Evolutionary conservation across 2,797 vertebrate species (phyloP).

Genomic region (Gastrophryne carolinensis): DNA sequence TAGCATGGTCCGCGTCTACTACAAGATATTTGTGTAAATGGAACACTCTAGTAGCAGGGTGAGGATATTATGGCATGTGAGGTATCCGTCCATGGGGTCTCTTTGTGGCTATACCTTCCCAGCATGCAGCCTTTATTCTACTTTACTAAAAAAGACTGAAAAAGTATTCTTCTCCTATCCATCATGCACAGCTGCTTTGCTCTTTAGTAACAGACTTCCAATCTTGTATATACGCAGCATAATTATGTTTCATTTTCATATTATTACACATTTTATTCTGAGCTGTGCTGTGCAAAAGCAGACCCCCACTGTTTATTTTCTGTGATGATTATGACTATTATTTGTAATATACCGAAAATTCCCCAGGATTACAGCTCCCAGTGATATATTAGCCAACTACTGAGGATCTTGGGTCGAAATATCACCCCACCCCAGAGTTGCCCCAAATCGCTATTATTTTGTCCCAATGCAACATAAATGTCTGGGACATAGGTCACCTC

Average conservation of each 20-base stretch:
- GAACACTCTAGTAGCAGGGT: too few species aligned
- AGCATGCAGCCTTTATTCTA: not conserved
- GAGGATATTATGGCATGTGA: not conserved
- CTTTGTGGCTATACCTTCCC: not conserved
- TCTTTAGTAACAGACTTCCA: not conserved
- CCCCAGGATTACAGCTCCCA: not conserved
- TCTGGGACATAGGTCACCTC: too few species aligned
- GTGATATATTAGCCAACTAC: too few species aligned
- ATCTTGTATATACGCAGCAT: conserved; percentile 6
- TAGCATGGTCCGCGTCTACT: too few species aligned
- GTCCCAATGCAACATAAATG: too few species aligned
- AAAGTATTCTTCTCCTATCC: not conserved
- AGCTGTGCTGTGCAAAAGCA: conserved; percentile 16
- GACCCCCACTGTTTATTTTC: conserved; percentile 22
- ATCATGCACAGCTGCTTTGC: not conserved
- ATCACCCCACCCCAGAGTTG: too few species aligned
- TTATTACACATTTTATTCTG: conserved; percentile 24
- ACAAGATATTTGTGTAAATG: too few species aligned
- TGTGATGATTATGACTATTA: conserved; percentile 11
- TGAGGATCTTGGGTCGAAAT: too few species aligned
- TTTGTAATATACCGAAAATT: conserved; percentile 10
- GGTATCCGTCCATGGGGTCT: not conserved
- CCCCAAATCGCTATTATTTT: too few species aligned
- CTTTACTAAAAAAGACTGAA: not conserved
- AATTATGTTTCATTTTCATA: conserved; percentile 32